A percentile compares a stretch with the other conserved stretches of the same genome.
Conservation (phyloP, 2,888 invertebrate species). For the Lysandra bellargus region DNA sequence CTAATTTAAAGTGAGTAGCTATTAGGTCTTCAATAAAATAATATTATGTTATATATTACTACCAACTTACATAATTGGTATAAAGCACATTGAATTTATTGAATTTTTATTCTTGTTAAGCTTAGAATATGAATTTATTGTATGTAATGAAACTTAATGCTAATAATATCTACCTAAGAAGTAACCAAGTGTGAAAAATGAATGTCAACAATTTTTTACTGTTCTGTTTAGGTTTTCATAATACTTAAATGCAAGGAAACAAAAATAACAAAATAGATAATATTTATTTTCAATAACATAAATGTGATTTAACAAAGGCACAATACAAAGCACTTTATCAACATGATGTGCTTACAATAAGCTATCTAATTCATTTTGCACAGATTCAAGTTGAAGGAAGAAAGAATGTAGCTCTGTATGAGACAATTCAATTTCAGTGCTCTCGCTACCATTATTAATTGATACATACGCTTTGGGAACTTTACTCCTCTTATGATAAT, state of each 20-base stretch:
- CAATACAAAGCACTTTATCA: conserved; percentile 35
- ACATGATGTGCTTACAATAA: conserved; percentile 44
- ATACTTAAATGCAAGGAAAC: neutral
- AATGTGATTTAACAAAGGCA: conserved; percentile 24
- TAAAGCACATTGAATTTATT: too few relatives aligned
- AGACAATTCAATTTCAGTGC: conserved; percentile 63
- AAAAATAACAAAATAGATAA: neutral
- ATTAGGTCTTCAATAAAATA: too few relatives aligned
- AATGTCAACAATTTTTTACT: too few relatives aligned
- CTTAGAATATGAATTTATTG: too few relatives aligned
- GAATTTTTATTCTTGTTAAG: too few relatives aligned
- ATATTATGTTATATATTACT: too few relatives aligned
- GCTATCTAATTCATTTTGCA: conserved; percentile 72
- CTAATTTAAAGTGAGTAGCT: too few relatives aligned
- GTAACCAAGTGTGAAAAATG: too few relatives aligned
- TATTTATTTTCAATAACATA: neutral
- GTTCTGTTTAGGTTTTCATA: too few relatives aligned
- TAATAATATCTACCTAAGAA: too few relatives aligned
- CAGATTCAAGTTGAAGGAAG: conserved; percentile 68
- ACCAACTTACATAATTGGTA: too few relatives aligned
- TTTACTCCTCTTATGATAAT: conserved; percentile 64
- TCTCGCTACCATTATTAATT: conserved; percentile 46
- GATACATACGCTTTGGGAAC: conserved; percentile 65
- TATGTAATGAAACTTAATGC: too few relatives aligned
- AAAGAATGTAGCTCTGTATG: conserved; percentile 66